Evolutionary conservation across 2,113 vertebrate species (phyloP).

Genomic region (Elgaria multicarinata): DNA sequence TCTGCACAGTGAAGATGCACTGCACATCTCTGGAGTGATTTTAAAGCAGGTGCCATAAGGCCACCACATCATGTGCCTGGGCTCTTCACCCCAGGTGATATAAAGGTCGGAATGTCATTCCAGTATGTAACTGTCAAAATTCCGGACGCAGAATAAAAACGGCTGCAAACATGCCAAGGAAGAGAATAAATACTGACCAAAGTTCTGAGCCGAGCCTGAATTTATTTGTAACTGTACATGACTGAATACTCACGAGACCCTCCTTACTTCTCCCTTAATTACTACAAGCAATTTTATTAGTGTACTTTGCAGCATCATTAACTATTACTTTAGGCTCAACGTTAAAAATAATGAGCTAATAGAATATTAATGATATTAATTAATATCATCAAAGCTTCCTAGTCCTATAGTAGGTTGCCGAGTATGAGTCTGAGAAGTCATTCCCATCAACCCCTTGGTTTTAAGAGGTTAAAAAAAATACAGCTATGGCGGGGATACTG

Average conservation of each 20-base stretch:
- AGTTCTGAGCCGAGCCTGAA: slow-evolving; percentile 34
- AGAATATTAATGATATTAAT: slow-evolving; percentile 75
- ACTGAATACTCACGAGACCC: slow-evolving; percentile 55
- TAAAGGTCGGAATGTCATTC: background rate
- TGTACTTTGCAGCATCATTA: slow-evolving; percentile 80
- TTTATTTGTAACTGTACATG: slow-evolving; percentile 55
- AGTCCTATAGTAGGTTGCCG: slow-evolving; percentile 58
- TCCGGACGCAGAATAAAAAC: background rate
- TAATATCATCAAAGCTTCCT: slow-evolving; percentile 50
- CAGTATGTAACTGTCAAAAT: background rate
- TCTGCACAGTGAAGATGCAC: background rate
- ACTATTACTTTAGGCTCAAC: slow-evolving; percentile 76
- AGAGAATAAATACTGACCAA: slow-evolving; percentile 49
- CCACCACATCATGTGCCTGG: background rate
- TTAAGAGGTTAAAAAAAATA: background rate
- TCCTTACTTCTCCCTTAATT: slow-evolving; percentile 72
- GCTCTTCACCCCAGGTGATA: accelerated
- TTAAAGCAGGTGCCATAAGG: background rate
- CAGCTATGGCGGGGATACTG: slow-evolving; percentile 19
- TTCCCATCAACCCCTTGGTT: slow-evolving; percentile 21
- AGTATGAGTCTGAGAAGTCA: slow-evolving; percentile 7
- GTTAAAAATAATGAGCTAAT: slow-evolving; percentile 75
- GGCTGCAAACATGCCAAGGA: background rate
- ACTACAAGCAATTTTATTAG: slow-evolving; percentile 80
- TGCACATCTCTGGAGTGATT: background rate